Evolutionary conservation across 1,140 invertebrate genomes (phyloP).

Genomic region (Polyergus mexicanus): DNA sequence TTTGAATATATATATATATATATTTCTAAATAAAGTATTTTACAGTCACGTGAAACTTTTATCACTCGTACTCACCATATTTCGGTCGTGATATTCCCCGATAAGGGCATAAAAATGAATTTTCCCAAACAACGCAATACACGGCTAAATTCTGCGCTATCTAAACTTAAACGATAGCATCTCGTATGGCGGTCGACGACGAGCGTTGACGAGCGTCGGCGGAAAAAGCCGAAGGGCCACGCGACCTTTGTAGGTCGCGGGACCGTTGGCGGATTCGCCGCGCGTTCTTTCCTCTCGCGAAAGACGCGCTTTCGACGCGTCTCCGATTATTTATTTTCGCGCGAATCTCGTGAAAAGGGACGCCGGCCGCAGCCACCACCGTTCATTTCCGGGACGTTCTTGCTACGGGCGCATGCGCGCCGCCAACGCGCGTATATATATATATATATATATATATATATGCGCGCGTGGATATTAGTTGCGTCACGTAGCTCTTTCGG

Average conservation of each 20-base stretch:
- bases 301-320: neutral
- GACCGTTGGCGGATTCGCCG: neutral
- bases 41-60: neutral
- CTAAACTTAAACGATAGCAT: no score
- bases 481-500: neutral
- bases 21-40: neutral
- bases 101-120: neutral
- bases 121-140: neutral
- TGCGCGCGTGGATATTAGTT: no score
- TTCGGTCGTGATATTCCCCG: neutral
- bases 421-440: constrained; percentile 52
- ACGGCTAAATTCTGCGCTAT: no score
- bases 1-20: neutral
- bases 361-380: neutral
- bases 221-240: neutral
- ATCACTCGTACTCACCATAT: neutral
- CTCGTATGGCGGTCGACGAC: neutral
- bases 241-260: constrained; percentile 12
- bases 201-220: neutral
- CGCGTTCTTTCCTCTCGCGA: neutral
- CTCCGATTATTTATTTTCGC: neutral
- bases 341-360: neutral
- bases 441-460: constrained; percentile 11
- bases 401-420: constrained; percentile 66
- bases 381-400: constrained; percentile 53